Percentiles rank a stretch among this genome's conserved stretches.
These are phyloP conservation scores for Oncopeltus fasciatus DNA, from an alignment of 1,140 invertebrate species.

Conservation along the genomic window DNA sequence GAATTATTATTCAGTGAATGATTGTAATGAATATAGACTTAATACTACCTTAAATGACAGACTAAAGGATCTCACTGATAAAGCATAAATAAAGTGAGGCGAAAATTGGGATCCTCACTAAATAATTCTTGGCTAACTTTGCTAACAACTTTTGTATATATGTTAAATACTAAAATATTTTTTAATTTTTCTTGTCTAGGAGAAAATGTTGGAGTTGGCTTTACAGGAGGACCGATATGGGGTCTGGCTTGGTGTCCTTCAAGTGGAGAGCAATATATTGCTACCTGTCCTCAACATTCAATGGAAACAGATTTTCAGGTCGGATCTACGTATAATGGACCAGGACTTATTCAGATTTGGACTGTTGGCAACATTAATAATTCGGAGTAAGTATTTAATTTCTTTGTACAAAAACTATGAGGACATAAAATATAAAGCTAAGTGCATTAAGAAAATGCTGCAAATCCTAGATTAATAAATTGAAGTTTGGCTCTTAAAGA, in stretches of 20 bases:
- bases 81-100: too few species aligned
- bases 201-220: slow-evolving; percentile 28
- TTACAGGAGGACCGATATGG: slow-evolving; percentile 44
- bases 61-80: too few species aligned
- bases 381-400: slow-evolving; percentile 23
- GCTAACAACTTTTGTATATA: too few species aligned
- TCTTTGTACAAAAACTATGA: not conserved
- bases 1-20: too few species aligned
- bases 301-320: slow-evolving; percentile 32
- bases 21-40: too few species aligned
- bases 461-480: not conserved
- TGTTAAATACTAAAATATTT: too few species aligned
- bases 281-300: slow-evolving; percentile 34
- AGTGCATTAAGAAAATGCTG: not conserved
- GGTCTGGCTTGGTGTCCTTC: slow-evolving; percentile 40
- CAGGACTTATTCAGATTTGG: slow-evolving; percentile 44
- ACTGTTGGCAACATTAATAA: slow-evolving; percentile 34
- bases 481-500: not conserved
- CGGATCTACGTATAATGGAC: slow-evolving; percentile 29
- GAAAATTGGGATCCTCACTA: too few species aligned
- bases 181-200: too few species aligned
- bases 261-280: slow-evolving; percentile 31
- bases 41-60: too few species aligned
- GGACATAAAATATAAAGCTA: not conserved
- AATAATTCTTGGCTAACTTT: too few species aligned